These are phyloP conservation scores for Ariopsis seemanni DNA, from an alignment of 2,113 vertebrate species.

Conservation along the genomic window DNA sequence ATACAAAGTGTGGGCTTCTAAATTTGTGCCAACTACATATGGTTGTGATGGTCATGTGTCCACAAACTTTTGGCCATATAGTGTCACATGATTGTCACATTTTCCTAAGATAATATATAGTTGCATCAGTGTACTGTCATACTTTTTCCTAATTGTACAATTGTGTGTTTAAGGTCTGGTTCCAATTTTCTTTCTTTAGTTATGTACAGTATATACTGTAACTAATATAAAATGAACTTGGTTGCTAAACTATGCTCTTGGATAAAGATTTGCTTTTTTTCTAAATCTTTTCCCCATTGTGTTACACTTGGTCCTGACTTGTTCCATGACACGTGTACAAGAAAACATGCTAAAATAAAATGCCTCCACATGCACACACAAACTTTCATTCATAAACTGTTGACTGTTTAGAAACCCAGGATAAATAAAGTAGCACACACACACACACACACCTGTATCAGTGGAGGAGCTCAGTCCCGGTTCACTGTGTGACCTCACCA, in stretches of 20 bases:
- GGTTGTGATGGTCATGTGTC: neutral
- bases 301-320: neutral
- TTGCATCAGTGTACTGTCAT: neutral
- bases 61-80: neutral
- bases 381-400: neutral
- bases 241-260: neutral
- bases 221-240: neutral
- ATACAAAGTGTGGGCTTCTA: neutral
- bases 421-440: neutral
- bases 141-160: neutral
- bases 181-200: neutral
- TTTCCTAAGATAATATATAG: neutral
- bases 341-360: neutral
- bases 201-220: neutral
- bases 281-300: neutral
- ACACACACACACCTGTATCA: slow-evolving; percentile 64
- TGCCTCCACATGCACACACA: slow-evolving; percentile 9
- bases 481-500: slow-evolving; percentile 88
- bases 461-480: slow-evolving; percentile 77
- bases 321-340: neutral
- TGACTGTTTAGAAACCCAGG: neutral
- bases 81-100: neutral
- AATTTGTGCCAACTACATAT: neutral
- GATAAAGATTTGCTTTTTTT: neutral
- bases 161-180: neutral